Base-by-base conservation (phyloP, 2,888 invertebrate genomes). In the Eudasyphora cyanicolor region DNA sequence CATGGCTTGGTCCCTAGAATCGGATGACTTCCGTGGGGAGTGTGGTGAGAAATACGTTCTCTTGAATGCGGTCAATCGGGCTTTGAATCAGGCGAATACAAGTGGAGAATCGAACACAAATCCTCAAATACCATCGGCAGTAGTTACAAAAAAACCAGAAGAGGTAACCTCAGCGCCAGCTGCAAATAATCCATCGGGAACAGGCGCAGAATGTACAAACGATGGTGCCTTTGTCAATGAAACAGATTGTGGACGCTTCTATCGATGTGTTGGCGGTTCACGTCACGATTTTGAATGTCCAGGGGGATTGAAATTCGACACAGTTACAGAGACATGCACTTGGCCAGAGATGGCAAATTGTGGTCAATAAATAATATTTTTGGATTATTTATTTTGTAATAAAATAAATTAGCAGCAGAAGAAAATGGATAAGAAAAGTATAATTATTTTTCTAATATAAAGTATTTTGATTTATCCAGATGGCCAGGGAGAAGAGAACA, bases 1-100 rank as follows among this genome's bases (percentile, higher is more conserved):
- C 0, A 96, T 96, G 96, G 88, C 95, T 0, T 97, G 97, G 97
- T 95, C 96, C 49, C 93, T 96, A 7, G 97, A 97, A 89, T 95
- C 95, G 5, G 97, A 97, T 87, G 96, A 97, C 88, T 95, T 95
- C 87, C 92, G 89, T 14, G 95, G 95, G 0, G 86, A 89, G 0
- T 96, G 95, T 86, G 94, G 94, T 0, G 92, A 92, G 32, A 62
- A 57, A 29, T 95, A 93, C 89, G 94, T 95, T 0, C 90, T 96
- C 6, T 87, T 96, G 19, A 64, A 24, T 0, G 51, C 45, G 1
- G 57, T 82, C 10, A 76, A 64, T 8, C n/a, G n/a, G n/a, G n/a
- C n/a, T 12, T 14, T 14, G 12, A 14, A 0, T 45, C 45, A 5
- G 64, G 64, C n/a, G n/a, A n/a, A n/a, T n/a, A n/a, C n/a, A 12